These are phyloP conservation scores for Megalops atlanticus DNA, from an alignment of 2,113 vertebrate genomes.

Conservation along the genomic window DNA sequence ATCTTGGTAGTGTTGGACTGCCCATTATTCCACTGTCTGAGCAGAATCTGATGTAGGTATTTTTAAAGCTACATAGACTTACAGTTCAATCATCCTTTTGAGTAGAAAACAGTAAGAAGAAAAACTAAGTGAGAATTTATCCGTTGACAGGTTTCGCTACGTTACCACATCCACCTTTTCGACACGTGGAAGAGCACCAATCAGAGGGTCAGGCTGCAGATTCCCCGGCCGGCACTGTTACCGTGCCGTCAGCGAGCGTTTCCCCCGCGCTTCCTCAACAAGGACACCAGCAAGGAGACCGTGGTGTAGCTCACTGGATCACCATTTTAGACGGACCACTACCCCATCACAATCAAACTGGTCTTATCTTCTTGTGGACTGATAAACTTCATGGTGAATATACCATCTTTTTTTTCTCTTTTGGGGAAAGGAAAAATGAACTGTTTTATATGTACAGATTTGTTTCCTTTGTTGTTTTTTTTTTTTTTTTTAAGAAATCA, in stretches of 20 bases:
- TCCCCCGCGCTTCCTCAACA: conserved; percentile 38
- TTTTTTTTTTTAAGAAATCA: not conserved
- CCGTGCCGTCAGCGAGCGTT: conserved; percentile 21
- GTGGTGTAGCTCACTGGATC: conserved; percentile 46
- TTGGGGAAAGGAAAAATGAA: not conserved
- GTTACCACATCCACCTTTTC: conserved; percentile 63
- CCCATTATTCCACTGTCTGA: not conserved
- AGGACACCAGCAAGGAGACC: conserved; percentile 57
- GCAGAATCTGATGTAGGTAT: not conserved
- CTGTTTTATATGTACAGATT: not conserved
- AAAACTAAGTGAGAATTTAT: not conserved
- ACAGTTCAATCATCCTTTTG: not conserved
- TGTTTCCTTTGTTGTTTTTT: not conserved
- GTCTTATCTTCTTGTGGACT: not conserved
- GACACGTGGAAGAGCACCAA: conserved; percentile 58
- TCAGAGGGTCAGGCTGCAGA: conserved; percentile 59
- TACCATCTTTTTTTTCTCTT: not conserved
- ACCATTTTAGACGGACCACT: not conserved
- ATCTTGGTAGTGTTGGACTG: not conserved
- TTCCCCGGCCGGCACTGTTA: conserved; percentile 28
- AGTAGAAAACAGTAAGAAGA: not conserved
- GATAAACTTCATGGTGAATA: not conserved
- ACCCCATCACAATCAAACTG: not conserved
- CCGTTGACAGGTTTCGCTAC: conserved; percentile 60
- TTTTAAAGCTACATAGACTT: not conserved